Conservation (phyloP, 2,113 vertebrate genomes). For the Eptatretus burgeri region DNA sequence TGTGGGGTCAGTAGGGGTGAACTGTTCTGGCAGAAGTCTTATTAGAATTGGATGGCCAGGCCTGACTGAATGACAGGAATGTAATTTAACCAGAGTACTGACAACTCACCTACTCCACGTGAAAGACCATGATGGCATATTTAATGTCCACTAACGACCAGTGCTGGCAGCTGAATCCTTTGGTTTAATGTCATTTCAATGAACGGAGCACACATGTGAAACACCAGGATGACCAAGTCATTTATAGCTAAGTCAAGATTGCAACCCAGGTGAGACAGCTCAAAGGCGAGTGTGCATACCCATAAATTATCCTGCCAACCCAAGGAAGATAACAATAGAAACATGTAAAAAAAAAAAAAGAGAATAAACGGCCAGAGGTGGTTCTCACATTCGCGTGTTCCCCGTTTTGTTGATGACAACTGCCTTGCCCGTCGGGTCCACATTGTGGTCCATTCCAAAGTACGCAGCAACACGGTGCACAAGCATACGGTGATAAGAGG, state of each 20-base stretch:
- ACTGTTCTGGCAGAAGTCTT: too few species aligned
- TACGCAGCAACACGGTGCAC: conserved; percentile 93
- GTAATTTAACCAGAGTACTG: too few species aligned
- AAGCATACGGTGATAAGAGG: conserved; percentile 93
- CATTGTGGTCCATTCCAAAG: conserved; percentile 97
- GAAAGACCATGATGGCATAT: too few species aligned
- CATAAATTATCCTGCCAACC: not conserved
- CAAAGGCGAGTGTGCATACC: not conserved
- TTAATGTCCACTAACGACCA: too few species aligned
- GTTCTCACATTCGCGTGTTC: conserved; percentile 79
- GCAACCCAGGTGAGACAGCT: not conserved
- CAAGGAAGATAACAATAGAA: not conserved
- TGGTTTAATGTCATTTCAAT: not conserved
- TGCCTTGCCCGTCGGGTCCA: conserved; percentile 90
- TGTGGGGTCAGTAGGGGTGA: too few species aligned
- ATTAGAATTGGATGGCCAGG: too few species aligned
- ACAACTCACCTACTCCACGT: too few species aligned
- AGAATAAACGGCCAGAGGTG: not conserved
- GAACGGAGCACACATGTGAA: not conserved
- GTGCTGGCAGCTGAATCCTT: too few species aligned
- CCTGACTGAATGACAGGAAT: too few species aligned
- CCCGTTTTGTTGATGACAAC: conserved; percentile 98
- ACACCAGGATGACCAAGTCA: not conserved
- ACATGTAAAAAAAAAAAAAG: not conserved
- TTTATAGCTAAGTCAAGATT: not conserved